Evolutionary conservation across 1,140 invertebrate genomes (phyloP), one percentile per base, ranked within the genome.

Genomic region (Drosophila ercepeae): DNA sequence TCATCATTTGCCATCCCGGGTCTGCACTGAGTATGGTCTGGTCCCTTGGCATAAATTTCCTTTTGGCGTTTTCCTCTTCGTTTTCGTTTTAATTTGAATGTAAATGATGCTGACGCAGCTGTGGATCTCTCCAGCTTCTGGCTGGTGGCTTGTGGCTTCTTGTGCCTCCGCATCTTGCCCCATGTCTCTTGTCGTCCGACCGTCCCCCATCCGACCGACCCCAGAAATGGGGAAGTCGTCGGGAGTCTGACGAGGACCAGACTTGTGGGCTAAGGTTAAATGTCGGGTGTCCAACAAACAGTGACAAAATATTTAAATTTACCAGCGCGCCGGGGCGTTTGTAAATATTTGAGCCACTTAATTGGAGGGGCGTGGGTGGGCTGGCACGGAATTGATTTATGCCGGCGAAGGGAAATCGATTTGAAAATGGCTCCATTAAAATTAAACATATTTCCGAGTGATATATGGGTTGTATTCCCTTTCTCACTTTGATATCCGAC

Each of bases 271-370:
- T 74, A 74, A 74, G 81, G 81, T 86, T 88, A 86, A 86, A 74
- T 86, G 81, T 86, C 82, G 84, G 44, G 58, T 55, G 82, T 75
- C 70, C 72, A 73, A 84, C 81, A 81, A 86, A 73, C 71, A 84
- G 81, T 86, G 81, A 86, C 81, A 86, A 88, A 86, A 86, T 86
- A 86, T 86, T 88, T 86, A 81, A 84, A 81, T 86, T 88, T 61
- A 41, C 49, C 46, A 4, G 25, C 34, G 60, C 72, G 81, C 4
- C 29, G 29, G 29, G 29, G 81, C 76, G 82, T 86, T 81, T 74
- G 82, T 86, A 86, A 86, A 86, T 88, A 86, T 86, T 86, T 81
- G 82, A 74, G 76, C 42, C 81, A 86, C 82, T 86, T 86, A 84
- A 84, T 84, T 84, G 81, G 82, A 23, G 72, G 52, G 71, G 70